Evolutionary conservation across 2,113 vertebrate genomes (phyloP).

Genomic region (Nesogale talazaci): DNA sequence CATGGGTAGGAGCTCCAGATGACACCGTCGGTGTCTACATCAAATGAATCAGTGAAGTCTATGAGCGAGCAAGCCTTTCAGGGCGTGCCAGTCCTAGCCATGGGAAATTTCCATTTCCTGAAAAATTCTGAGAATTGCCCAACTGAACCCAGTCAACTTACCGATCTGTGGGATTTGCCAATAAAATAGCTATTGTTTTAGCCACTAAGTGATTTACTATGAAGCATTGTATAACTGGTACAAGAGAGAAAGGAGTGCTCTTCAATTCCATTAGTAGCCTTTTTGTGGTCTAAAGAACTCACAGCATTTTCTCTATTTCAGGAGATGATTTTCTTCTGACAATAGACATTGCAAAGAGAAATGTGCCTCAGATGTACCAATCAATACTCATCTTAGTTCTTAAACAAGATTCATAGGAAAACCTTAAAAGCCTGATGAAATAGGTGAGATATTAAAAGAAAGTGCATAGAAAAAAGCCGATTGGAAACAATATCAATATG

Average conservation of each 20-base stretch:
- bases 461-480: not conserved
- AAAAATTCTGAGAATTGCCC: not conserved
- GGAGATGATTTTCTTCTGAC: not conserved
- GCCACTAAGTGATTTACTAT: not conserved
- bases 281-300: not conserved
- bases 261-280: not conserved
- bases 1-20: not conserved
- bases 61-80: not conserved
- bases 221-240: not conserved
- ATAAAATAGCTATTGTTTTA: conserved; percentile 11
- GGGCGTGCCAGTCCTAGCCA: not conserved
- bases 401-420: not conserved
- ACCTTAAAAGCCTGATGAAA: conserved; percentile 4
- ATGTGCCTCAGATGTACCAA: not conserved
- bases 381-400: not conserved
- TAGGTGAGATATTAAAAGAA: not conserved
- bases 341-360: not conserved
- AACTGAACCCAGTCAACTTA: not conserved
- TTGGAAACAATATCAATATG: not conserved
- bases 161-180: not conserved
- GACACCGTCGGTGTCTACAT: not conserved
- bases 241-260: not conserved
- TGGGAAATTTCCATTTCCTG: not conserved
- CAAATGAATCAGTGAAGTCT: not conserved
- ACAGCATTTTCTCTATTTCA: not conserved